phyloP scores from a whole-genome alignment of 2,113 vertebrate genomes.

The Nansenia antarctica region DNA sequence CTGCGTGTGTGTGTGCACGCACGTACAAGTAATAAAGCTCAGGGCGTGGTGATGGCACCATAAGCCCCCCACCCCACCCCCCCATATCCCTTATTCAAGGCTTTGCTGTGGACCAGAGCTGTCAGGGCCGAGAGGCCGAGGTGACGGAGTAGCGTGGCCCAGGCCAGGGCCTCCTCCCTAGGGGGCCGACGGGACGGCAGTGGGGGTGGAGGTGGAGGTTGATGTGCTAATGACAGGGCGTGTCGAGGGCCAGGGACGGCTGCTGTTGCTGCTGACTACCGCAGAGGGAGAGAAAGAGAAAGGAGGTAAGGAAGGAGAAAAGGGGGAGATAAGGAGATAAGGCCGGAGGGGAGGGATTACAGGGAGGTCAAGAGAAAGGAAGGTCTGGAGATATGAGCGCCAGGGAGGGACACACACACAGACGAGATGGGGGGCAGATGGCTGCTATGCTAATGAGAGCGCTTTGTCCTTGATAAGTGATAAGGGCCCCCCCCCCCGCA shows the following conservation, averaged over 20 bases:
- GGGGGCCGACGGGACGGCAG: neutral
- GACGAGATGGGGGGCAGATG: conserved; percentile 43
- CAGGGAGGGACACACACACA: too few species aligned
- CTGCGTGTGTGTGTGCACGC: too few species aligned
- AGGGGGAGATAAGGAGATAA: neutral
- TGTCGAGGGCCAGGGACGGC: neutral
- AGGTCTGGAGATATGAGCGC: too few species aligned
- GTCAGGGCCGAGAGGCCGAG: conserved; percentile 6
- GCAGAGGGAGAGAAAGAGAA: neutral
- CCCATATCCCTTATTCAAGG: neutral
- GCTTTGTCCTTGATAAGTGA: conserved; percentile 43
- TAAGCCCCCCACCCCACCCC: neutral
- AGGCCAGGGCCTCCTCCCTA: conserved; percentile 10
- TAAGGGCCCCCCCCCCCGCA: conserved; percentile 16
- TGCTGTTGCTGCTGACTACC: neutral
- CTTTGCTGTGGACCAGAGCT: neutral
- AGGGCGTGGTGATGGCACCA: neutral
- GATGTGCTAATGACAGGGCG: neutral
- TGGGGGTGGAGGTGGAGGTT: conserved; percentile 1
- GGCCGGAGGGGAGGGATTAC: neutral
- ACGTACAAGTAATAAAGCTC: too few species aligned
- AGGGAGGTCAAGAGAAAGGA: neutral
- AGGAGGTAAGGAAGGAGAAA: neutral
- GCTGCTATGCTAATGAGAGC: conserved; percentile 45
- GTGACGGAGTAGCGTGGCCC: conserved; percentile 5